Evolutionary conservation across 2,888 invertebrate species (phyloP), one percentile per base, ranked within the genome.

Genomic region (Adelphocoris suturalis): DNA sequence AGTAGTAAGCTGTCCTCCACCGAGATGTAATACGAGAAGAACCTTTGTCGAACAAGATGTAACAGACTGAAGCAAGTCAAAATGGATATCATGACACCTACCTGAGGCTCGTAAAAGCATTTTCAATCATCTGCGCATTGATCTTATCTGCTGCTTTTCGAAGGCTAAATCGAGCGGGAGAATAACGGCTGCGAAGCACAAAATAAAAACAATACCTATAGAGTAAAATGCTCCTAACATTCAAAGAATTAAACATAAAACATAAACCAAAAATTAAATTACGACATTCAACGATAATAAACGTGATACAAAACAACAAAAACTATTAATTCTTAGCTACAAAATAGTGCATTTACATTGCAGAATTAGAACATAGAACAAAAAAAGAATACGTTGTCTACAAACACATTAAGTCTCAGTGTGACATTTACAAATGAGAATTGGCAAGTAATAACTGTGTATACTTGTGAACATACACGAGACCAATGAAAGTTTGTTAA

Each of bases 161-260:
- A 94, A 97, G 95, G 93, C 97, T 97, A 94, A 97, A 95, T 94
- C 97, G 95, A 94, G 95, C 96, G 93, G 97, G 96, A 94, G 97
- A 96, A 95, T 96, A 97, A 94, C 97, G 97, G 95, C 97, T 97
- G 96, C 93, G 93, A 94, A 92, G 91, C 85, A 89, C 88, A 88
- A 88, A 76, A 76, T 76, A 28, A 75, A 68, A 48, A 37, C 27
- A 48, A 86, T 48, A 68, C 48, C 68, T 46, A 76, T 46, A 91
- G 91, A 92, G 37, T 90, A 89, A 90, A 27, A 86, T 89, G 90
- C 52, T 87, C 48, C 23, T 19, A 37, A 14, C n/a, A 52, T 47
- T 16, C 12, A 16, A 47, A 46, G 37, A 16, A 3, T 61, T 61
- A 61, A 57, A 46, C n/a, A 27, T 2, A 28, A 57, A 57, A 61